Evolutionary conservation across 1,140 invertebrate species (phyloP), one percentile per base, ranked within the genome.

Genomic region (Drosophila pseudoananassae): DNA sequence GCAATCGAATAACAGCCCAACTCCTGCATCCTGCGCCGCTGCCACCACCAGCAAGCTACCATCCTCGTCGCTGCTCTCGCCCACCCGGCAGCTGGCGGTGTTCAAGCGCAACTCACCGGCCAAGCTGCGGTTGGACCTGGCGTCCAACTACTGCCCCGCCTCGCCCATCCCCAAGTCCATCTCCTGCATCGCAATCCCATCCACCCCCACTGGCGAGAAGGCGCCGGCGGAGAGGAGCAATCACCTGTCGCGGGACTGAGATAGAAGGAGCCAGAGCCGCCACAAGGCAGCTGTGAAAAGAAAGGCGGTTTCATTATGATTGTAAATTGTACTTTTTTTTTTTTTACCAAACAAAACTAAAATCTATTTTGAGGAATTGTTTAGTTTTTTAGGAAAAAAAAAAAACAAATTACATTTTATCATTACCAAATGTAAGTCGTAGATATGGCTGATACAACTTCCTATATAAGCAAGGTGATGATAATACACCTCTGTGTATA

Each of bases 101-200:
- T 91, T 90, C 40, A 91, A 91, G 72, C 89, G 90, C 38, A 91
- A 88, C 49, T 91, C 90, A 54, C 90, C 90, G 20, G 90, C 82
- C 49, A 91, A 91, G 63, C 70, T 91, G 31, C 65, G 89, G 60
- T 81, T 91, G 68, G 87, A 91, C 76, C 64, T 91, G 14, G 80
- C 85, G 47, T 75, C 89, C 15, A 90, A 45, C 38, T 90, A 87
- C 63, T 58, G 82, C 51, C 75, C 83, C 12, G 63, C 80, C 56
- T 64, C 70, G 46, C 55, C 53, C 43, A 81, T 81, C 76, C 84
- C 84, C 61, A 90, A 90, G 74, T 91, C 85, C 33, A 65, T 78
- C 51, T 89, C 82, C 78, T 91, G 89, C 81, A 76, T 91, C 66
- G 83, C 89, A 29, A 89, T 89, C 70, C 82, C 88, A 8, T 45